Conservation (phyloP, 2,113 vertebrate genomes). For the Sitta europaea region DNA sequence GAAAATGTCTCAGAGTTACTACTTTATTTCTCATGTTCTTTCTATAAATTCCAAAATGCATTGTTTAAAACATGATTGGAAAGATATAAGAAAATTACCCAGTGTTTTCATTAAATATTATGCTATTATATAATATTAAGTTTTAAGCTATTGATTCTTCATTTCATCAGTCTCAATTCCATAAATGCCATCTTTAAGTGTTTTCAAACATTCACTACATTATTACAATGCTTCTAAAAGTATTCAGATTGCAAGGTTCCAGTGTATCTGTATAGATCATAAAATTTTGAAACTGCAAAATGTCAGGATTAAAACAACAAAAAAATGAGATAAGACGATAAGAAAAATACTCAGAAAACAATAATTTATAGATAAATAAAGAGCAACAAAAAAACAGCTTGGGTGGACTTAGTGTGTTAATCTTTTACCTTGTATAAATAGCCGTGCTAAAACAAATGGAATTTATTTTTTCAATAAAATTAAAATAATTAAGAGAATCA, state of each 20-base stretch:
- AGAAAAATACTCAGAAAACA: background rate
- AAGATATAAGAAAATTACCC: background rate
- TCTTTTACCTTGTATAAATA: background rate
- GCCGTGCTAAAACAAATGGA: background rate
- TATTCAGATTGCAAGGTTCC: background rate
- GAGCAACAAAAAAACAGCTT: accelerated
- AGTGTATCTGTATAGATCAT: background rate
- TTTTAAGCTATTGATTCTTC: background rate
- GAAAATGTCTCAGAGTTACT: background rate
- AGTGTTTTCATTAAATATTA: background rate
- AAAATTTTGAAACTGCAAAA: background rate
- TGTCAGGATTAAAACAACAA: background rate
- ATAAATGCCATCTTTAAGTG: background rate
- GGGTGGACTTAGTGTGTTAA: background rate
- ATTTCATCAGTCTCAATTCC: background rate
- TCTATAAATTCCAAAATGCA: background rate
- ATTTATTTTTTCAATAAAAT: background rate
- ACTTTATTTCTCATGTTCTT: background rate
- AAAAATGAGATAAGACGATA: background rate
- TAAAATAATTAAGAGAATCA: background rate
- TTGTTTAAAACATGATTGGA: background rate
- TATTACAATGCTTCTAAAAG: background rate
- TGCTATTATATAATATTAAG: background rate
- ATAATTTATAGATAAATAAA: background rate
- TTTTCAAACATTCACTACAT: background rate